Percentiles rank a stretch among this genome's conserved stretches.
Evolutionary conservation across 2,888 invertebrate species (phyloP).

Genomic region (Limnephilus rhombicus): DNA sequence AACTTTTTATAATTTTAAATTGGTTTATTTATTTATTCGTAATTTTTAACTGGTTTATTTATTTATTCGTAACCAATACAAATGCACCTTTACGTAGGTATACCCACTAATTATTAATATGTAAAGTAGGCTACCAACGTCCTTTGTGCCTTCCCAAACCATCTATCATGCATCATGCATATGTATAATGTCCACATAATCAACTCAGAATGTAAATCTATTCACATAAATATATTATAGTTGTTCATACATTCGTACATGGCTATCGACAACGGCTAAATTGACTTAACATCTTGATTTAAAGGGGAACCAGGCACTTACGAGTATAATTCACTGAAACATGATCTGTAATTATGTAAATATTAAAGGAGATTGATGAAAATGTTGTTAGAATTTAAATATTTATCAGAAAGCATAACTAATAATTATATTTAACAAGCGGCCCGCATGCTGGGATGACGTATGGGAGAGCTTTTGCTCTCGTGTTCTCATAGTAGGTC

Average conservation of each 20-base stretch:
- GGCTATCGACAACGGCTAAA: background rate
- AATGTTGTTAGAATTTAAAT: slow-evolving; percentile 41
- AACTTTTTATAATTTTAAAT: background rate
- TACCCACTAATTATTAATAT: background rate
- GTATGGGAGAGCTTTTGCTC: slow-evolving; percentile 41
- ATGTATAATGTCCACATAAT: background rate
- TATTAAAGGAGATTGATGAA: slow-evolving; percentile 30
- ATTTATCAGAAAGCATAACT: slow-evolving; percentile 15
- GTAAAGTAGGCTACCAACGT: background rate
- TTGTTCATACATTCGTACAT: background rate
- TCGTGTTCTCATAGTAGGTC: slow-evolving; percentile 43
- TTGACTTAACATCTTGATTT: slow-evolving; percentile 2
- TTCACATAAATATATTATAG: background rate
- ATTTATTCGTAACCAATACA: background rate
- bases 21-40: background rate
- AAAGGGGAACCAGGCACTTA: background rate
- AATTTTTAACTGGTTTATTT: background rate
- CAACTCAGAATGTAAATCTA: background rate
- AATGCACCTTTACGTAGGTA: background rate
- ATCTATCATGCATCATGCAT: background rate
- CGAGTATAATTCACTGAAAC: slow-evolving; percentile 17
- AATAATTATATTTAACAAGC: slow-evolving; percentile 48
- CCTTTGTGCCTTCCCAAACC: background rate
- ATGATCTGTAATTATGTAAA: slow-evolving; percentile 49
- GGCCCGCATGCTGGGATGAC: slow-evolving; percentile 50